Evolutionary conservation across 2,113 vertebrate species (phyloP), one percentile per base, ranked within the genome.

Genomic region (Elephas maximus): DNA sequence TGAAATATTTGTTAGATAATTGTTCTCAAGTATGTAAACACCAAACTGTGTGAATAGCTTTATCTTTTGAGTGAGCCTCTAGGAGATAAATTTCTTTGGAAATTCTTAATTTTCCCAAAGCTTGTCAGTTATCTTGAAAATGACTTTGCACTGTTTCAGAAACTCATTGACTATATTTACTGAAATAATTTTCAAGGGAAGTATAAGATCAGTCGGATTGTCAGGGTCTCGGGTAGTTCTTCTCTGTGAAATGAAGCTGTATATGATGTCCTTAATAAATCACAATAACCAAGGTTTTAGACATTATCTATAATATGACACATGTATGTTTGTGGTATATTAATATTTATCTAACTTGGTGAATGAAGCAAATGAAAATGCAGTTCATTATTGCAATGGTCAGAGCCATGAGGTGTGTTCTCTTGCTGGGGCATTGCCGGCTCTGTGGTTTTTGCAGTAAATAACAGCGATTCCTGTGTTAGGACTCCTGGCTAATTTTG

Each of bases 31-130:
- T 62, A 62, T 17, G 60, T 20, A 74, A 86, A 48, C 24, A 81
- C 20, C 53, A 80, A 90, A 51, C 23, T 76, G 14, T 28, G 14
- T 37, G 57, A 88, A 44, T 71, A 6, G 77, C 37, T 48, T 67
- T 76, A 23, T 74, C 41, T 79, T 94, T 86, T 69, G 69, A 57
- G 62, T 88, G 17, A 90, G 51, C 20, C 93, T 88, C 74, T 71
- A 26, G 44, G 15, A 95, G 28, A n/a, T 14, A 63, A 9, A 11
- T 51, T 67, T 85, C 28, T 97, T 77, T 24, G 44, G 81, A 93
- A 62, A 90, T 41, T 78, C 92, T 94, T 53, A n/a, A 44, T 81
- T 97, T 95, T 74, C 28, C 28, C 67, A 23, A 91, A 86, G 6
- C n/a, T 86, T 79, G 2, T 81, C 85, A 11, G 23, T 14, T 88